Evolutionary conservation across 2,113 vertebrate genomes (phyloP).

Genomic region (Paratilapia polleni): DNA sequence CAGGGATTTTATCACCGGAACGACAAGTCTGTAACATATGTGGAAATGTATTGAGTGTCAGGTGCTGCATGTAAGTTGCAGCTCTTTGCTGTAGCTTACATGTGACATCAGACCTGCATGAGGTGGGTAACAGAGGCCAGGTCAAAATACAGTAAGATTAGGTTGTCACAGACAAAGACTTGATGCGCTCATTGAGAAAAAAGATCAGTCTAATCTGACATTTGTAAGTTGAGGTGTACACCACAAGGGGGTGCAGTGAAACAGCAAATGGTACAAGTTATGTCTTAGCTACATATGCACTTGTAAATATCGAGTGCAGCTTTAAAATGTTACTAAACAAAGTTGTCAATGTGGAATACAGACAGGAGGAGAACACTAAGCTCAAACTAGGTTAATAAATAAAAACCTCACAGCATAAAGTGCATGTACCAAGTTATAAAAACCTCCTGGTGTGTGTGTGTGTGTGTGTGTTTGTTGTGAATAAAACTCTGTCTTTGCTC

Average conservation of each 20-base stretch:
- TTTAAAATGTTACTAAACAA: not conserved
- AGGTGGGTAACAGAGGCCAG: not conserved
- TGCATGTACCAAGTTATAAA: slow-evolving; percentile 29
- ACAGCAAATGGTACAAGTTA: not conserved
- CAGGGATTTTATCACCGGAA: no score
- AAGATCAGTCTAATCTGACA: not conserved
- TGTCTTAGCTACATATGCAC: not conserved
- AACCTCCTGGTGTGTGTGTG: slow-evolving; percentile 11
- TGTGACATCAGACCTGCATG: no score
- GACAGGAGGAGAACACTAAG: not conserved
- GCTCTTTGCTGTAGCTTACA: no score
- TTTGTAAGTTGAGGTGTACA: not conserved
- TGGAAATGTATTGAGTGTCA: no score
- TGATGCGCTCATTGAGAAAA: not conserved
- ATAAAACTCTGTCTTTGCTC: slow-evolving; percentile 2
- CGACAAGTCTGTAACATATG: no score
- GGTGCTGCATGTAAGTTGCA: no score
- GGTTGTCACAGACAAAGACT: not conserved
- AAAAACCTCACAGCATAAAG: not conserved
- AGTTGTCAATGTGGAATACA: not conserved
- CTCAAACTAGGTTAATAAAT: slow-evolving; percentile 24
- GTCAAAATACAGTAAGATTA: not conserved
- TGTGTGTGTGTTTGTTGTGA: slow-evolving; percentile 18
- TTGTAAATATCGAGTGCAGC: not conserved
- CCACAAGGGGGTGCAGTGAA: slow-evolving; percentile 58